Evolutionary conservation across 2,113 vertebrate species (phyloP).

Genomic region (Dasypus novemcinctus): DNA sequence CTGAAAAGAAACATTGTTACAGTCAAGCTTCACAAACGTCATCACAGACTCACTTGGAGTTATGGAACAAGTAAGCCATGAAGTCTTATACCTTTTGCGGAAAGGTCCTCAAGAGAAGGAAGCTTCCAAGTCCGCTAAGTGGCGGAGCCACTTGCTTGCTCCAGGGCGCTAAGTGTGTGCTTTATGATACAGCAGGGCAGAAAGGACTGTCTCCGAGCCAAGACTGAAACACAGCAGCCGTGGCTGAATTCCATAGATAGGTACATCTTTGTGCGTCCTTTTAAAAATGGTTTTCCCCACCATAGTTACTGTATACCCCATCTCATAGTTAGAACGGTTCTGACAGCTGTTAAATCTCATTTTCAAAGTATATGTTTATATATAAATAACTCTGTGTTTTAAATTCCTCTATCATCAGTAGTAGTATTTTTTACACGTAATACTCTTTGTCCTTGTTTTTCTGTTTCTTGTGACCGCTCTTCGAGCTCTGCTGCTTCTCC

Average conservation of each 20-base stretch:
- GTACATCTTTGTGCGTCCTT: conserved; percentile 79
- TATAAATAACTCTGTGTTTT: conserved; percentile 81
- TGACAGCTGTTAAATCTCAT: conserved; percentile 75
- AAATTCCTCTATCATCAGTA: conserved; percentile 63
- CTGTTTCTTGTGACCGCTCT: conserved; percentile 97
- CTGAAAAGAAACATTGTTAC: conserved; percentile 75
- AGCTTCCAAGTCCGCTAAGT: conserved; percentile 85
- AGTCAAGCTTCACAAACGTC: conserved; percentile 86
- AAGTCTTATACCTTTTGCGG: conserved; percentile 90
- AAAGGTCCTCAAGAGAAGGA: conserved; percentile 89
- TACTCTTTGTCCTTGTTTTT: conserved; percentile 99
- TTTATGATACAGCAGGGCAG: conserved; percentile 95
- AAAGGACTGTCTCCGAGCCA: conserved; percentile 89
- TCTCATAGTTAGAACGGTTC: conserved; percentile 81
- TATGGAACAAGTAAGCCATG: conserved; percentile 93
- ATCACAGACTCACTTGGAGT: conserved; percentile 94
- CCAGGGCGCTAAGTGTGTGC: conserved; percentile 89
- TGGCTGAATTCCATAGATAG: conserved; percentile 57
- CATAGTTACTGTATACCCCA: conserved; percentile 84
- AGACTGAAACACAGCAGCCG: conserved; percentile 80
- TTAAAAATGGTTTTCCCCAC: conserved; percentile 83
- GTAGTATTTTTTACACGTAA: conserved; percentile 90
- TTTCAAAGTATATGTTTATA: conserved; percentile 80
- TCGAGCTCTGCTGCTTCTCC: conserved; percentile 97
- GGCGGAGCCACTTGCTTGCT: conserved; percentile 78